Conservation (phyloP, 2,113 vertebrate genomes). For the Apistogramma diplotaenia region DNA sequence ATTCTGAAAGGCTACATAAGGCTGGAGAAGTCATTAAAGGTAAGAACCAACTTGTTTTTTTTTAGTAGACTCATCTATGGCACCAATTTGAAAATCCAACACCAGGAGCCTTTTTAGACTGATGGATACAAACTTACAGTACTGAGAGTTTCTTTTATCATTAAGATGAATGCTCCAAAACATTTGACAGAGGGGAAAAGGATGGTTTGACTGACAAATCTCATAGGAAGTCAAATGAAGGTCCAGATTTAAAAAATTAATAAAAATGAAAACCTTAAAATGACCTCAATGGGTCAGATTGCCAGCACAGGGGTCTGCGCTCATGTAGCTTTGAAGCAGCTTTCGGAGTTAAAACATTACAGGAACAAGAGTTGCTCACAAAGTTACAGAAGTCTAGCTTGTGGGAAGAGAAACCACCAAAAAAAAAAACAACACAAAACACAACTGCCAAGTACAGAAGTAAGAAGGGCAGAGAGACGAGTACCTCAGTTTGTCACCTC, state of each 20-base stretch:
- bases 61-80: too few species aligned
- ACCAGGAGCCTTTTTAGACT: too few species aligned
- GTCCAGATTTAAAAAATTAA: background rate
- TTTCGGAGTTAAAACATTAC: conserved; percentile 32
- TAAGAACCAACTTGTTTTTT: too few species aligned
- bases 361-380: conserved; percentile 12
- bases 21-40: fast-evolving
- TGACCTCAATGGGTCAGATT: background rate
- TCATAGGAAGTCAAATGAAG: background rate
- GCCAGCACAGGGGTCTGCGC: background rate
- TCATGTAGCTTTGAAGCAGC: background rate
- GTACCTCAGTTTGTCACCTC: background rate
- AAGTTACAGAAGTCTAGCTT: conserved; percentile 14
- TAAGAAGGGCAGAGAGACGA: background rate
- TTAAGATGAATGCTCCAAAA: background rate
- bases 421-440: background rate
- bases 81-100: too few species aligned
- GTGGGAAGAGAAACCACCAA: conserved; percentile 1
- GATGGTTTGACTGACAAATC: conserved; percentile 8
- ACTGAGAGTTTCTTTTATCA: background rate
- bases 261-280: background rate
- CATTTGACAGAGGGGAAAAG: background rate
- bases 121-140: background rate
- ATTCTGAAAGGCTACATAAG: background rate
- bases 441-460: conserved; percentile 9